A percentile compares a stretch with the other conserved stretches of the same genome.
These are phyloP conservation scores for Cardiocondyla obscurior DNA, from an alignment of 1,140 invertebrate genomes.

Conservation along the genomic window DNA sequence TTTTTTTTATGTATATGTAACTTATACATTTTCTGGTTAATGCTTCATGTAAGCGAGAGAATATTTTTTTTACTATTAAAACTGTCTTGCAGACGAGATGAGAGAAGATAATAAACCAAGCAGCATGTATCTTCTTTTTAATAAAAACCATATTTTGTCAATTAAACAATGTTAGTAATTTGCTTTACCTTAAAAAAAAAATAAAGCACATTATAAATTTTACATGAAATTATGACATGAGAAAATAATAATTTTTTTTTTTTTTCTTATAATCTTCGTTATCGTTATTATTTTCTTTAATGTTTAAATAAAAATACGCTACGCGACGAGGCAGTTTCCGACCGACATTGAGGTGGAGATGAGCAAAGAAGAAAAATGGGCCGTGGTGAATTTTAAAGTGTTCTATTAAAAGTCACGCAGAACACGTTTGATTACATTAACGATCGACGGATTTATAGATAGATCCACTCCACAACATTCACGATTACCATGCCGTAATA, in stretches of 20 bases:
- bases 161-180: not conserved
- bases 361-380: conserved; percentile 37
- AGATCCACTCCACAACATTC: conserved; percentile 81
- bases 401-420: conserved; percentile 83
- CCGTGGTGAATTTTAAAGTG: conserved; percentile 75
- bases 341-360: not conserved
- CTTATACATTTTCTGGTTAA: not conserved
- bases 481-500: conserved; percentile 78
- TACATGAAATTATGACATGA: not conserved
- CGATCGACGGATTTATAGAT: conserved; percentile 81
- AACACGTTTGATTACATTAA: conserved; percentile 83
- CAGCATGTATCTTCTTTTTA: not conserved
- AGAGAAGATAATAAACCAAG: not conserved
- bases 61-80: not conserved
- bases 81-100: not conserved
- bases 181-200: not conserved
- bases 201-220: too few relatives aligned
- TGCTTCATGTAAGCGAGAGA: not conserved
- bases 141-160: too few relatives aligned
- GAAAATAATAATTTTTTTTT: not conserved
- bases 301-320: not conserved
- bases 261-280: not conserved
- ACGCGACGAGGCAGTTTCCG: not conserved
- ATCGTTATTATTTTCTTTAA: not conserved
- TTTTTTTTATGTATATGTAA: not conserved